Evolutionary conservation across 2,797 vertebrate genomes (phyloP).

Genomic region (Gadopsis bispinosus): DNA sequence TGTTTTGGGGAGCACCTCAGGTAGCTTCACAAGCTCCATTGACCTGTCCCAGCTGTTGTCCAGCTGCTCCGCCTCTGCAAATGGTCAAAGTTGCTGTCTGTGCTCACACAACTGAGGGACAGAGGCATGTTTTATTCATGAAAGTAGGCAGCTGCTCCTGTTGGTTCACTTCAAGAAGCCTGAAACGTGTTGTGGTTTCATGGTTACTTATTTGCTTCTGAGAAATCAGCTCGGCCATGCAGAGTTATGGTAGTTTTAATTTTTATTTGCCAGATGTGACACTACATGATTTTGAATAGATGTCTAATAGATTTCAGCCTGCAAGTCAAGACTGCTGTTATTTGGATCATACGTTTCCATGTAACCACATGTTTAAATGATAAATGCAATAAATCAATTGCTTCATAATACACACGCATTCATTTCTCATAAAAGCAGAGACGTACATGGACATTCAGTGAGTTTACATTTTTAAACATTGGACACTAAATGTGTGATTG

Average conservation of each 20-base stretch:
- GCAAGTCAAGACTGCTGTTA: not conserved
- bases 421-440: not conserved
- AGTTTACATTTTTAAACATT: not conserved
- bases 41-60: constrained; percentile 6
- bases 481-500: not conserved
- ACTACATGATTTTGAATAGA: not conserved
- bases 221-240: not conserved
- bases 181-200: constrained; percentile 15
- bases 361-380: not conserved
- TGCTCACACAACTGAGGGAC: not conserved
- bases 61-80: not conserved
- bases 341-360: not conserved
- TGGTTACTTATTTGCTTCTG: constrained; percentile 5
- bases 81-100: not conserved
- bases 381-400: constrained; percentile 2
- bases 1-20: not conserved
- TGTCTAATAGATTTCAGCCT: not conserved
- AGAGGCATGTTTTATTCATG: constrained; percentile 12
- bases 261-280: not conserved
- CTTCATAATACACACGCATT: not conserved
- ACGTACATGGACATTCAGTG: not conserved
- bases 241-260: not conserved
- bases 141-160: not conserved
- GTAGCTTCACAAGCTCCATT: not conserved
- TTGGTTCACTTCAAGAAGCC: constrained; percentile 1